Conservation (phyloP, 2,888 invertebrate genomes). For the Lapara coniferarum region DNA sequence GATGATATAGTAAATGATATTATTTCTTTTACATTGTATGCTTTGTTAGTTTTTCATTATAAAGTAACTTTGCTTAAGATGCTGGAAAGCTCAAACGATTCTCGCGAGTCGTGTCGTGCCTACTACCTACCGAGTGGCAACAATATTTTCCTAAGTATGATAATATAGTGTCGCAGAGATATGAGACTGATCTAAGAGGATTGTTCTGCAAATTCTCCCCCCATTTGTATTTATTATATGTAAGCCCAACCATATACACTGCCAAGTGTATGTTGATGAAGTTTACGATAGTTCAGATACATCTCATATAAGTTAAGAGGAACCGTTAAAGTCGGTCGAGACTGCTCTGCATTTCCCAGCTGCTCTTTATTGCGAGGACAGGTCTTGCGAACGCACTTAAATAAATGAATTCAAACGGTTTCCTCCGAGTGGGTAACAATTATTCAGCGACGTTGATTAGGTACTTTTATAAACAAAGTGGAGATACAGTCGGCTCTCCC, state of each 20-base stretch:
- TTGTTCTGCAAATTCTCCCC: not conserved
- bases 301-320: slow-evolving; percentile 19
- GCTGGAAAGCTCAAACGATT: no score
- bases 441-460: slow-evolving; percentile 1
- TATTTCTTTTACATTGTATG: no score
- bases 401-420: slow-evolving; percentile 7
- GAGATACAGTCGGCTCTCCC: not conserved
- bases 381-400: not conserved
- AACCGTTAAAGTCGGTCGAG: slow-evolving; percentile 5
- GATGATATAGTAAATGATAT: no score
- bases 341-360: not conserved
- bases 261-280: slow-evolving; percentile 12
- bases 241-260: not conserved
- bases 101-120: no score
- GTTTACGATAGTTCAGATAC: slow-evolving; percentile 20
- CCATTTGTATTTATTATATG: not conserved
- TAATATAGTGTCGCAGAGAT: no score
- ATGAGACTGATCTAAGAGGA: no score
- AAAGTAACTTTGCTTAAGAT: no score
- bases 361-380: slow-evolving; percentile 12
- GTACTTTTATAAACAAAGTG: slow-evolving; percentile 4
- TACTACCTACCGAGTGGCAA: no score
- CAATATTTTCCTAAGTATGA: no score
- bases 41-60: no score
- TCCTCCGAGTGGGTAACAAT: not conserved